Percentiles rank a stretch among this genome's conserved stretches.
These are phyloP conservation scores for Indri indri DNA, from an alignment of 2,113 vertebrate genomes.

Conservation along the genomic window DNA sequence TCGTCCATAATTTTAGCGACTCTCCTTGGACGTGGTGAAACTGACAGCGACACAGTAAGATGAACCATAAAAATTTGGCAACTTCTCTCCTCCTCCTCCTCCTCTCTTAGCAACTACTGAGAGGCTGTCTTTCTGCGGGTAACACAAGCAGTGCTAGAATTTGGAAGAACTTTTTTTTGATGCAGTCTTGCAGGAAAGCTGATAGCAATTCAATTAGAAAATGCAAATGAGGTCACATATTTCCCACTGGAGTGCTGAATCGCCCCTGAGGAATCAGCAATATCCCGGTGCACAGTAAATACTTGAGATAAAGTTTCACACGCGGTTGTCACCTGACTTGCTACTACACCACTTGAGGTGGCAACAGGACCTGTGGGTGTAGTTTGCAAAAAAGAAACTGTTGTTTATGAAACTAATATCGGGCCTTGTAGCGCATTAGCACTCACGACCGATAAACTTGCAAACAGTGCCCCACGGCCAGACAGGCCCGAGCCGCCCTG, in stretches of 20 bases:
- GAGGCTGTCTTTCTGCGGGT: constrained; percentile 55
- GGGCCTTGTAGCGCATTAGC: constrained; percentile 54
- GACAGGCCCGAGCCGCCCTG: background rate
- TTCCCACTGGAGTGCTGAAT: constrained; percentile 79
- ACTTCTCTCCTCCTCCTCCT: background rate
- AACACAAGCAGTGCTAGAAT: constrained; percentile 51
- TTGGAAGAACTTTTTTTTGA: constrained; percentile 68
- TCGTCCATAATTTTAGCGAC: accelerated
- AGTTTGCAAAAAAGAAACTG: constrained; percentile 38
- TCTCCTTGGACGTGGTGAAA: background rate
- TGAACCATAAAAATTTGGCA: background rate
- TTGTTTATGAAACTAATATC: constrained; percentile 61
- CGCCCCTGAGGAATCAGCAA: constrained; percentile 73
- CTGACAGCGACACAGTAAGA: background rate
- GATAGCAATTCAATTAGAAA: constrained; percentile 90
- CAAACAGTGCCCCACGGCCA: background rate
- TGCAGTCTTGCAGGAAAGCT: constrained; percentile 87
- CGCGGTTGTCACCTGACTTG: constrained; percentile 40
- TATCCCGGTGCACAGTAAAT: constrained; percentile 77
- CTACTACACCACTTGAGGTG: background rate
- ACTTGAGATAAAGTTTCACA: constrained; percentile 68
- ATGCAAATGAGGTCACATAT: constrained; percentile 86
- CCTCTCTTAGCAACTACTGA: constrained; percentile 6
- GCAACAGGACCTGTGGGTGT: constrained; percentile 55
- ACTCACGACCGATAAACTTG: constrained; percentile 52